phyloP scores from a whole-genome alignment of 2,113 vertebrate species.

The Percina caprodes region DNA sequence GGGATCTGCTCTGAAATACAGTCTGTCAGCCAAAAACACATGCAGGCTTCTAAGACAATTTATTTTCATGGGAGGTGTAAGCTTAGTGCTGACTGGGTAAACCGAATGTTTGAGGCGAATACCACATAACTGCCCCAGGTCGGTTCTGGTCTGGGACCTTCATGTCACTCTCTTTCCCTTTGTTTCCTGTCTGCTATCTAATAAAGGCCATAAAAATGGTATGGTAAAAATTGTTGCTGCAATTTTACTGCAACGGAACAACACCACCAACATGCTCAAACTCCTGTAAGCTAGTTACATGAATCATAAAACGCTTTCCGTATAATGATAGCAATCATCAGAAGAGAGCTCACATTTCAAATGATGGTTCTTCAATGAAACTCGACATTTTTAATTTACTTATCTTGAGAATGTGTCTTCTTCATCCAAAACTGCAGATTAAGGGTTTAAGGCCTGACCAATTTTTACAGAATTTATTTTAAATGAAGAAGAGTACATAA shows the following conservation, averaged over 20 bases:
- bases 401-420: neutral
- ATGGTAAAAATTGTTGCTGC: neutral
- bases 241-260: neutral
- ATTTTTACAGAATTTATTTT: neutral
- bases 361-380: neutral
- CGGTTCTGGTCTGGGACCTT: neutral
- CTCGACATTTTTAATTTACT: neutral
- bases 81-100: neutral
- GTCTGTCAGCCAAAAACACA: conserved; percentile 19
- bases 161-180: neutral
- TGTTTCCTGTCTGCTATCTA: neutral
- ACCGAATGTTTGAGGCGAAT: neutral
- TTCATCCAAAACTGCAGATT: neutral
- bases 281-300: neutral
- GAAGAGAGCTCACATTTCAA: conserved; percentile 7
- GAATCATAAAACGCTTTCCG: conserved; percentile 8
- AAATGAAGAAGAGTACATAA: neutral
- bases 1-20: conserved; percentile 30
- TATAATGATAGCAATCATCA: conserved; percentile 20
- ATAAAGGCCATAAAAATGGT: no score
- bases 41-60: neutral
- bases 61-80: conserved; percentile 23
- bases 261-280: neutral
- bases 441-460: neutral
- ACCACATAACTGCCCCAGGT: neutral